phyloP scores from a whole-genome alignment of 2,888 invertebrate species.

The Archaeoteleia sp. region DNA sequence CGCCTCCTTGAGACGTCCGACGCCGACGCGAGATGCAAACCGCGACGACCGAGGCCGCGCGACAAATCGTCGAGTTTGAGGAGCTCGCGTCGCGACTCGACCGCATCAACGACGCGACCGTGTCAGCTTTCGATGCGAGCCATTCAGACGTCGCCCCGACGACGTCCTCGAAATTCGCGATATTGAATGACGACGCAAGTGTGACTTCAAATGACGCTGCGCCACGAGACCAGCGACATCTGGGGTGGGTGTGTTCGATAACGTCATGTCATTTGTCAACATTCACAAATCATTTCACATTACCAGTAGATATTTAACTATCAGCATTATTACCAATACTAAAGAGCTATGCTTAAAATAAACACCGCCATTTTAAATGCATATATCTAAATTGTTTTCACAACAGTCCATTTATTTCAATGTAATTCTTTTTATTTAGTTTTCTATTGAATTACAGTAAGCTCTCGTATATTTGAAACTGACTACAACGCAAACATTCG shows the following conservation, averaged over 20 bases:
- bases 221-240: conserved; percentile 32
- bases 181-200: conserved; percentile 45
- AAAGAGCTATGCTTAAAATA: no score
- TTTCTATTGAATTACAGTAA: no score
- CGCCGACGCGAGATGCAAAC: conserved; percentile 50
- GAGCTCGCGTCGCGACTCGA: conserved; percentile 72
- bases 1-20: conserved; percentile 62
- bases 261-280: conserved; percentile 6
- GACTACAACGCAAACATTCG: no score
- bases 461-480: no score
- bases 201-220: conserved; percentile 44
- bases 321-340: no score
- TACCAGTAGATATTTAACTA: no score
- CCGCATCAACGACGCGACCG: conserved; percentile 66
- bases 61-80: conserved; percentile 73
- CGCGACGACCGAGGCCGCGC: conserved; percentile 65
- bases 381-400: no score
- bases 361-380: no score
- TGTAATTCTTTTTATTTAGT: no score
- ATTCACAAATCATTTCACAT: not conserved
- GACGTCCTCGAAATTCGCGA: conserved; percentile 32
- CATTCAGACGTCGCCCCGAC: conserved; percentile 41
- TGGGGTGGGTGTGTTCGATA: conserved; percentile 30
- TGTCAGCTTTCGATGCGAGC: conserved; percentile 20
- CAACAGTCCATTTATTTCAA: no score